Conservation (phyloP, 53 echinoderm and acorn worm species). For the Antedon mediterranea region DNA sequence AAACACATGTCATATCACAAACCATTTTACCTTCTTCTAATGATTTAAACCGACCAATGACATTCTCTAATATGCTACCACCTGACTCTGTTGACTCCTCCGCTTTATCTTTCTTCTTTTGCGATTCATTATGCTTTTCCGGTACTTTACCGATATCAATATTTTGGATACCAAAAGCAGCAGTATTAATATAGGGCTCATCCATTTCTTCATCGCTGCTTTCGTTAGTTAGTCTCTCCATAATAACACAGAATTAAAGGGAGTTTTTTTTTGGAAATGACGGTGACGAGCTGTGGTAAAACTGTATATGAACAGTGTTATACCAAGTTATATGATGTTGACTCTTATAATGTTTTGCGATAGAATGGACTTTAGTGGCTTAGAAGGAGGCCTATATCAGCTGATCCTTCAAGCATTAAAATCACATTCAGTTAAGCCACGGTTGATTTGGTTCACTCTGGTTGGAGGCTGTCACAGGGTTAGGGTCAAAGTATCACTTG, state of each 20-base stretch:
- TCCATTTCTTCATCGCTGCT: not conserved
- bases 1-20: too few relatives aligned
- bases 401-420: not conserved
- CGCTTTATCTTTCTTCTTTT: not conserved
- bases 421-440: not conserved
- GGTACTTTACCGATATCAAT: not conserved
- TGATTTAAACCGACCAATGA: not conserved
- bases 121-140: not conserved
- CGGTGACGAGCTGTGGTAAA: too few relatives aligned
- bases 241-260: not conserved
- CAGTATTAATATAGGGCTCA: not conserved
- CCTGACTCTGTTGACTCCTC: too few relatives aligned
- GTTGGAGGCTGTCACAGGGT: not conserved
- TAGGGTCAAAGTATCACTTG: not conserved
- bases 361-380: not conserved
- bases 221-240: not conserved
- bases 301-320: too few relatives aligned
- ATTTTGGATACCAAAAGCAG: not conserved
- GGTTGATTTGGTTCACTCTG: not conserved
- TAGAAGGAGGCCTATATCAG: not conserved
- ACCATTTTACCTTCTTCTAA: not conserved
- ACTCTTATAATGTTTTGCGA: too few relatives aligned
- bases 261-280: too few relatives aligned
- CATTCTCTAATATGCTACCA: not conserved
- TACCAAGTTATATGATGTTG: too few relatives aligned